Evolutionary conservation across 1,140 invertebrate species (phyloP).

Genomic region (Bathynomus jamesi): DNA sequence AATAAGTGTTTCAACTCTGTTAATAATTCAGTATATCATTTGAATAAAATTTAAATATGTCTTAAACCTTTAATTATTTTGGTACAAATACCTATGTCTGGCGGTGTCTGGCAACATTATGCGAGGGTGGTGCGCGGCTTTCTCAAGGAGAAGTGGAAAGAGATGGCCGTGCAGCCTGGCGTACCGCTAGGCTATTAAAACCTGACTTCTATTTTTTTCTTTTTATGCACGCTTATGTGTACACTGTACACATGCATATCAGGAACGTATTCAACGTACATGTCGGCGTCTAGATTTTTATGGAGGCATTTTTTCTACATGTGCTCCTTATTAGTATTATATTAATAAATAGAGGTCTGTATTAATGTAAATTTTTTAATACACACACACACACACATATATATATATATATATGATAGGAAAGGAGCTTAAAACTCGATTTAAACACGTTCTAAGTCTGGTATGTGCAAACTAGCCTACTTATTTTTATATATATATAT

Average conservation of each 20-base stretch:
- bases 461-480: background rate
- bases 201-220: background rate
- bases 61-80: too few species aligned
- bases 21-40: background rate
- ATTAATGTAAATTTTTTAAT: too few species aligned
- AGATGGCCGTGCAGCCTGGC: background rate
- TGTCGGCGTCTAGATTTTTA: background rate
- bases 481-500: background rate
- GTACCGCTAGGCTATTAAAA: constrained; percentile 1
- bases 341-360: background rate
- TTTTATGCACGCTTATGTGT: background rate
- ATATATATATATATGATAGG: background rate
- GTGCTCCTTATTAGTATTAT: too few species aligned
- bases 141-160: background rate
- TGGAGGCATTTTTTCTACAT: too few species aligned
- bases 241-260: background rate
- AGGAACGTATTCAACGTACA: background rate
- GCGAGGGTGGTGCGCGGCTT: background rate
- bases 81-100: background rate
- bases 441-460: background rate
- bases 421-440: background rate
- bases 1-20: background rate
- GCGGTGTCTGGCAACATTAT: background rate
- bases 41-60: background rate
- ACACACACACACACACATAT: too few species aligned